Conservation (phyloP, 1,140 invertebrate species). For the Camponotus floridanus region DNA sequence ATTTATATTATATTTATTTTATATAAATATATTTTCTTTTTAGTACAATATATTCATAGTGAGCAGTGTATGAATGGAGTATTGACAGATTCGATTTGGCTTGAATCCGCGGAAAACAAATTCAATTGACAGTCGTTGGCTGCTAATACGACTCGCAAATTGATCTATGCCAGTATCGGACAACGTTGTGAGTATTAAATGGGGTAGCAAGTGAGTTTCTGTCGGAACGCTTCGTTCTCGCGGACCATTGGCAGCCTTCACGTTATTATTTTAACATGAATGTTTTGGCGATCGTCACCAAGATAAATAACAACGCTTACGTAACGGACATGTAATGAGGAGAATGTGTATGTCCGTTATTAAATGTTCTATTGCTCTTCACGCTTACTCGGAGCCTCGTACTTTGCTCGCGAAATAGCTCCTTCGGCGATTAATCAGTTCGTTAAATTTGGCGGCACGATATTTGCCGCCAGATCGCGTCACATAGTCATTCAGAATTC, state of each 20-base stretch:
- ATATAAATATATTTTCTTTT: neutral
- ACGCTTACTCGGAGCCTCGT: neutral
- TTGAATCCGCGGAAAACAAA: neutral
- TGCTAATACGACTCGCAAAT: slow-evolving; percentile 18
- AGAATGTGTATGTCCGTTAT: slow-evolving; percentile 54
- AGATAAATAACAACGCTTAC: slow-evolving; percentile 84
- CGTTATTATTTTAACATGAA: slow-evolving; percentile 83
- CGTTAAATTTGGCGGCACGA: slow-evolving; percentile 58
- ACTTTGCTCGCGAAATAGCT: slow-evolving; percentile 51
- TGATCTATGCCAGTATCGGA: slow-evolving; percentile 2
- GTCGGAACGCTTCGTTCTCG: slow-evolving; percentile 66
- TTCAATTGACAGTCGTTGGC: neutral
- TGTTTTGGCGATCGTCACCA: slow-evolving; percentile 74
- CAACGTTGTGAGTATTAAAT: slow-evolving; percentile 31
- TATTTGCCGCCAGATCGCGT: slow-evolving; percentile 46
- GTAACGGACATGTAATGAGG: slow-evolving; percentile 74
- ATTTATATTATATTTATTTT: too few relatives aligned
- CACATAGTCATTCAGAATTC: slow-evolving; percentile 55
- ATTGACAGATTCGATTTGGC: slow-evolving; percentile 13
- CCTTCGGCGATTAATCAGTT: slow-evolving; percentile 55
- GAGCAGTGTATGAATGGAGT: neutral
- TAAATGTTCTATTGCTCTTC: slow-evolving; percentile 32
- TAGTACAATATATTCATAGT: neutral
- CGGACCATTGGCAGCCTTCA: slow-evolving; percentile 76
- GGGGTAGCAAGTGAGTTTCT: slow-evolving; percentile 66